phyloP scores from a whole-genome alignment of 2,113 vertebrate genomes.

The Falcunculus frontatus region DNA sequence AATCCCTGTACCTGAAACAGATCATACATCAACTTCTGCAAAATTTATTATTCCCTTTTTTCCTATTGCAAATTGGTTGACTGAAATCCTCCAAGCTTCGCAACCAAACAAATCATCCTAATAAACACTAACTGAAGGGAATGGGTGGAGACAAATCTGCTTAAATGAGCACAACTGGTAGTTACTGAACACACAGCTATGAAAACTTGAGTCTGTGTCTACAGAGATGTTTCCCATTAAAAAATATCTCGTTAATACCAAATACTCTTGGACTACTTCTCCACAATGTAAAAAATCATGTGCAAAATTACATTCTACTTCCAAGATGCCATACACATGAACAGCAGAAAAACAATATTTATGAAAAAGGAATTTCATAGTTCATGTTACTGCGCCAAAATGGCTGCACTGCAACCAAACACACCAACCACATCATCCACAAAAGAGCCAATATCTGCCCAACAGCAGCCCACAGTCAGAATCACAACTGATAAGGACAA shows the following conservation, averaged over 20 bases:
- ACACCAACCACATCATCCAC: not conserved
- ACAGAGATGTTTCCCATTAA: constrained; percentile 34
- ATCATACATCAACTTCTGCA: not conserved
- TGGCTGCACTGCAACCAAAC: not conserved
- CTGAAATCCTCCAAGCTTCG: not conserved
- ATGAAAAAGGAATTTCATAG: not conserved
- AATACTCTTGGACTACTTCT: constrained; percentile 23
- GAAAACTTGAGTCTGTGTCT: not conserved
- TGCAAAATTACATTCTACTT: not conserved
- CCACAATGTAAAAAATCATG: not conserved
- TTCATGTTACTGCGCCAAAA: not conserved
- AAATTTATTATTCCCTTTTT: not conserved
- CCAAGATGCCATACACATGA: not conserved
- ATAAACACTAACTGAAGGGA: not conserved
- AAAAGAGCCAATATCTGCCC: not conserved
- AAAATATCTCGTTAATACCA: constrained; percentile 16
- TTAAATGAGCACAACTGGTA: not conserved
- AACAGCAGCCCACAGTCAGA: not conserved
- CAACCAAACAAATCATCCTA: not conserved
- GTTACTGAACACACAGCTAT: not conserved
- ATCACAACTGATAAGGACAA: not conserved
- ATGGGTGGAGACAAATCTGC: not conserved
- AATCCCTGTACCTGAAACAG: not conserved
- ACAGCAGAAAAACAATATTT: not conserved
- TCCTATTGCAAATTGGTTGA: not conserved